Conservation (phyloP, 1,140 invertebrate species). For the Drosophila guanche region DNA sequence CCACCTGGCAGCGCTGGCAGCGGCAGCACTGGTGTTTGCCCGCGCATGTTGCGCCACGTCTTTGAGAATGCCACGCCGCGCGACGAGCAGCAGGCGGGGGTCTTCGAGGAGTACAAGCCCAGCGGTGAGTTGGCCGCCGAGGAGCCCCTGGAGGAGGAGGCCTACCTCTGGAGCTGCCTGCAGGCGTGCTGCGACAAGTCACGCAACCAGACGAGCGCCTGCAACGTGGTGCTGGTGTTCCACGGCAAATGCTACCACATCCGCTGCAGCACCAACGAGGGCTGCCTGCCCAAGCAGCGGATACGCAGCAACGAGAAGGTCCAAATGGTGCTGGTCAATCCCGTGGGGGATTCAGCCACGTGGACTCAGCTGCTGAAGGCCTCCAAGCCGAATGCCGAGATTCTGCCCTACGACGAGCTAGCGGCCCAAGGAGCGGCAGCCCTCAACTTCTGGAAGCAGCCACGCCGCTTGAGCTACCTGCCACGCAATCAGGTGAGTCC, state of each 20-base stretch:
- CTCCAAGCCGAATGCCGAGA: slow-evolving; percentile 54
- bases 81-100: slow-evolving; percentile 67
- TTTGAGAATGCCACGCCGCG: slow-evolving; percentile 73
- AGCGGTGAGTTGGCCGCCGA: slow-evolving; percentile 13
- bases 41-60: slow-evolving; percentile 74
- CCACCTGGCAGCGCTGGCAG: slow-evolving; percentile 8
- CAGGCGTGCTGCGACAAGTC: slow-evolving; percentile 87
- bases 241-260: slow-evolving; percentile 91
- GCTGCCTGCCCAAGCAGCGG: slow-evolving; percentile 88
- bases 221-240: slow-evolving; percentile 92
- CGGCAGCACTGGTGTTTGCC: slow-evolving; percentile 35
- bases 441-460: slow-evolving; percentile 78
- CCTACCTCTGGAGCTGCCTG: slow-evolving; percentile 86
- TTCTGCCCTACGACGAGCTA: slow-evolving; percentile 51
- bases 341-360: slow-evolving; percentile 83
- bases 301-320: slow-evolving; percentile 85
- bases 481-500: slow-evolving; percentile 45
- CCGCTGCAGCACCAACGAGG: slow-evolving; percentile 88
- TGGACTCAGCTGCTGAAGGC: slow-evolving; percentile 85
- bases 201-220: slow-evolving; percentile 84
- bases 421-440: slow-evolving; percentile 15
- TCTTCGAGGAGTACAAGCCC: slow-evolving; percentile 70
- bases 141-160: slow-evolving; percentile 60
- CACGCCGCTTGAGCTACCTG: slow-evolving; percentile 55
- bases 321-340: slow-evolving; percentile 90